These are phyloP conservation scores for Saccostrea glomerata DNA, from an alignment of 1,140 invertebrate species.

Conservation along the genomic window DNA sequence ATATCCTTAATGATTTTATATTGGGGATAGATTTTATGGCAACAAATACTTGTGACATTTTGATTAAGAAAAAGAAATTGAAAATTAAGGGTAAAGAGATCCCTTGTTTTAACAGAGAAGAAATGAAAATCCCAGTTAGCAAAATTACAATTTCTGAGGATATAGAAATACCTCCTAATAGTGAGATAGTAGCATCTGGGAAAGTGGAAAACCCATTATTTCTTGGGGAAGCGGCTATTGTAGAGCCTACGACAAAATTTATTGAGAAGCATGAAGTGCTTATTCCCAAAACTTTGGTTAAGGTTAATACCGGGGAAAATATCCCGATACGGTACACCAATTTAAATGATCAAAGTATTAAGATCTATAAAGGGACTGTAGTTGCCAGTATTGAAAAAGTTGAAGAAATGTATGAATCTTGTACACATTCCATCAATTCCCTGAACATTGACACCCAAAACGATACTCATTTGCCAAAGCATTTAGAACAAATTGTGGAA, in stretches of 20 bases:
- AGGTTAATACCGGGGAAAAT: not conserved
- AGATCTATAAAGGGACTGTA: constrained; percentile 17
- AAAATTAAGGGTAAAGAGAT: constrained; percentile 1
- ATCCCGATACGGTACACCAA: not conserved
- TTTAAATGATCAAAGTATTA: not conserved
- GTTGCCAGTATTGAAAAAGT: not conserved
- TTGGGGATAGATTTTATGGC: constrained; percentile 42
- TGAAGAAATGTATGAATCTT: not conserved
- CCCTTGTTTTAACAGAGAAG: constrained; percentile 39
- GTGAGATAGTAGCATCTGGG: constrained; percentile 39
- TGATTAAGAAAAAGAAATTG: constrained; percentile 34
- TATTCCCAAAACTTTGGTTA: constrained; percentile 28
- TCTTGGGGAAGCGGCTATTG: not conserved
- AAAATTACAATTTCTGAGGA: constrained; percentile 41
- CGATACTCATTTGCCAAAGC: not conserved
- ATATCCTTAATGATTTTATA: constrained; percentile 47
- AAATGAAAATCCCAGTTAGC: constrained; percentile 27
- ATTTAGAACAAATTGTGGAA: constrained; percentile 35
- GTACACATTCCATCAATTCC: not conserved
- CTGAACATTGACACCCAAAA: not conserved
- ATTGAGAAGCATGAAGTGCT: constrained; percentile 22
- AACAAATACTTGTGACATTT: constrained; percentile 33
- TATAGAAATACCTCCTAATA: not conserved
- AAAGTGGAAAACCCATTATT: constrained; percentile 37
- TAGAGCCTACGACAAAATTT: constrained; percentile 1